Conservation (phyloP, 2,888 invertebrate species). For the Geophilus truncorum region DNA sequence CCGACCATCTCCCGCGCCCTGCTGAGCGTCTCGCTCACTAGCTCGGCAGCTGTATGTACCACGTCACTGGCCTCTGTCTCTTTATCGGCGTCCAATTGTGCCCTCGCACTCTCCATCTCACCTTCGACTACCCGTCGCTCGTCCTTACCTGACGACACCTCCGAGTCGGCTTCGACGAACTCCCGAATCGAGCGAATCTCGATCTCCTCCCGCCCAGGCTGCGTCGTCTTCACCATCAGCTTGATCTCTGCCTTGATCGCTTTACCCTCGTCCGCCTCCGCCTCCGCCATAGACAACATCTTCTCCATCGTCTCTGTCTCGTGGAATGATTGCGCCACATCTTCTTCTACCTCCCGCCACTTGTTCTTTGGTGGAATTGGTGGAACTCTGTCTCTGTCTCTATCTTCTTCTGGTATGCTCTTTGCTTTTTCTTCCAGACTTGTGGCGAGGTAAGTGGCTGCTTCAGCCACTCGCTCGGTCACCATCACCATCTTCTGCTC, state of each 20-base stretch:
- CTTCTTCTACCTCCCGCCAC: constrained; percentile 32
- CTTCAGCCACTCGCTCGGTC: constrained; percentile 38
- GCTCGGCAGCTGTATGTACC: neutral
- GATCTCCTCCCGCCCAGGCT: constrained; percentile 53
- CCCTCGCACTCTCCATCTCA: neutral
- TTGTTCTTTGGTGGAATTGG: neutral
- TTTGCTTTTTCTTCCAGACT: constrained; percentile 36
- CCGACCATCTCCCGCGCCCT: constrained; percentile 5
- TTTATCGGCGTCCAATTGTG: neutral
- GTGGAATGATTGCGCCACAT: constrained; percentile 32
- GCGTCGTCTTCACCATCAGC: constrained; percentile 53
- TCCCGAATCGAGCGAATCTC: constrained; percentile 53
- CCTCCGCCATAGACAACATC: constrained; percentile 27
- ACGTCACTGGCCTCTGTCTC: neutral
- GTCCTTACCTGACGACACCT: neutral
- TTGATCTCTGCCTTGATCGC: constrained; percentile 52
- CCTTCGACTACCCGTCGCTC: neutral
- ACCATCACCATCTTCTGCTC: constrained; percentile 39
- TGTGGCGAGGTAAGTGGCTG: constrained; percentile 37
- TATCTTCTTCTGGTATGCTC: constrained; percentile 29
- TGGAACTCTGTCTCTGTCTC: neutral
- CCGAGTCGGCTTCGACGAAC: constrained; percentile 42
- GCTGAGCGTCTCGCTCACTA: constrained; percentile 18
- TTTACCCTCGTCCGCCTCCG: constrained; percentile 36
- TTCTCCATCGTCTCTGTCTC: constrained; percentile 31